Base-by-base conservation (phyloP, 2,888 invertebrate species). In the Chymomyza caudatula region DNA sequence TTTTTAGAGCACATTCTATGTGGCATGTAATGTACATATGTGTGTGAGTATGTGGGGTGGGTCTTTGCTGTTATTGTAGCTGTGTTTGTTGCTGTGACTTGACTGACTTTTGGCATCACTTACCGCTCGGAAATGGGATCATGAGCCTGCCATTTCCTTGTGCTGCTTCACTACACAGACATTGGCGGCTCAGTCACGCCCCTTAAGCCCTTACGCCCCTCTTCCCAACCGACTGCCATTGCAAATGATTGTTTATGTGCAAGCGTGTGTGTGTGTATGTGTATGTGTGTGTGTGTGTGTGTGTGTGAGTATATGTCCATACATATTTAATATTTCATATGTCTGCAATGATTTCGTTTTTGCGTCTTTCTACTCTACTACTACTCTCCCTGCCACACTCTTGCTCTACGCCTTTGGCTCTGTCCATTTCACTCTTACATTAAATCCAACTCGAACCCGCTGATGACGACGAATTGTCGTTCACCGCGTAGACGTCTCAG, bases 301-400 rank as follows among this genome's bases (percentile, higher is more conserved):
- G n/a, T n/a, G n/a, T 6, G 23, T 58, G 58, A 42, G 15, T 29
- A 58, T 58, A 57, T 23, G 25, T 62, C 65, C 73, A 84, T 84
- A 86, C 87, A 83, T 86, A 85, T 85, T 88, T 88, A 88, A 88
- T 88, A 88, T 89, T 88, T 88, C 86, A 89, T 88, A 88, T 85
- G 85, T 89, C 88, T 89, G 88, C 89, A 89, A 88, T 83, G 86
- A 86, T 88, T 86, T 88, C 76, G 62, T 76, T 80, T 60, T 17
- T 19, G 42, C 44, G 43, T 54, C 42, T 29, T 58, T 65, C 73
- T 56, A 47, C 15, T 67, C 71, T 69, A n/a, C n/a, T n/a, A n/a
- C 67, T 54, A 59, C 66, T 52, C 55, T 61, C 61, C 72, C 71
- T 71, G 68, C 8, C 25, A 54, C 13, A 19, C 17, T 63, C 63